Evolutionary conservation across 2,888 invertebrate species (phyloP).

Genomic region (Pheosia tremula): DNA sequence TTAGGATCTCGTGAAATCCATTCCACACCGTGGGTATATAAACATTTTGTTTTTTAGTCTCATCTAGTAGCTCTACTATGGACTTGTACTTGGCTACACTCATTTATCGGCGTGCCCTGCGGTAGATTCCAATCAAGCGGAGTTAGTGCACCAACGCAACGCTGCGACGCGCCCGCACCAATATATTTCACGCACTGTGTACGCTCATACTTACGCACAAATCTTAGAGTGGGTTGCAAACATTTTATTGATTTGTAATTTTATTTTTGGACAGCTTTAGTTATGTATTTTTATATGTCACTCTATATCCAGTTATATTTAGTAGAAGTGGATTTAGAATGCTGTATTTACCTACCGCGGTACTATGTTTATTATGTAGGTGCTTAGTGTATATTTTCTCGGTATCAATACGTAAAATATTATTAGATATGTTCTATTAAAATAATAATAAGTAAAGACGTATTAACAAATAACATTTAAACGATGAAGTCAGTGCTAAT

Average conservation of each 20-base stretch:
- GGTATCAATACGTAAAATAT: no score
- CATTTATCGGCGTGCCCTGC: constrained; percentile 64
- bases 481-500: no score
- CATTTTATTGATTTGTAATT: constrained; percentile 36
- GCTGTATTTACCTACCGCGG: no score
- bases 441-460: no score
- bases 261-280: no score
- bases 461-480: no score
- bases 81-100: constrained; percentile 39
- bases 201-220: constrained; percentile 64
- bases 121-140: constrained; percentile 75
- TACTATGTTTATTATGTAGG: no score
- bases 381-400: no score
- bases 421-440: no score
- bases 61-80: constrained; percentile 31
- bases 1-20: no score
- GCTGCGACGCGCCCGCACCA: constrained; percentile 46
- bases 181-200: constrained; percentile 60
- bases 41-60: constrained; percentile 5
- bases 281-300: constrained; percentile 8
- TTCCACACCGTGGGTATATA: no score
- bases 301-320: background rate
- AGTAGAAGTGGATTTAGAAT: no score
- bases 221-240: constrained; percentile 51
- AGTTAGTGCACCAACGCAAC: constrained; percentile 57